These are phyloP conservation scores for Urocitellus parryii DNA, from an alignment of 2,113 vertebrate genomes.

Conservation along the genomic window DNA sequence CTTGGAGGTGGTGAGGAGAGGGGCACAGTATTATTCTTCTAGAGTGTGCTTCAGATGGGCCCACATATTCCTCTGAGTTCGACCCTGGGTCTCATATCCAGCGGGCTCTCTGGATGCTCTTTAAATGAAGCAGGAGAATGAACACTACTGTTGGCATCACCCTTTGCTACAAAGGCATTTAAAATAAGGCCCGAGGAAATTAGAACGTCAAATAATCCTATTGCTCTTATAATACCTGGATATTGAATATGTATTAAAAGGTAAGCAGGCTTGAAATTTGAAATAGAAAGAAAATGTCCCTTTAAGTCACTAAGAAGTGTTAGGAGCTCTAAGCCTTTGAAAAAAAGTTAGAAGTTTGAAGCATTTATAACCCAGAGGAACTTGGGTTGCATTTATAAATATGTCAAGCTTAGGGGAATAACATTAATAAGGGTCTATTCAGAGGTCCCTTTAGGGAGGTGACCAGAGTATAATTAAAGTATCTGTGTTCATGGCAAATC, in stretches of 20 bases:
- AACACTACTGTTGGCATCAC: neutral
- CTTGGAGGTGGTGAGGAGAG: neutral
- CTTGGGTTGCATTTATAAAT: conserved; percentile 53
- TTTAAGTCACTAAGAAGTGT: conserved; percentile 62
- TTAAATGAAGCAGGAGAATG: neutral
- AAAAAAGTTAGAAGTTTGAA: conserved; percentile 54
- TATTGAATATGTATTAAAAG: conserved; percentile 70
- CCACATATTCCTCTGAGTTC: neutral
- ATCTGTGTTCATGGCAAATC: conserved; percentile 49
- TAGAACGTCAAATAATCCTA: conserved; percentile 61
- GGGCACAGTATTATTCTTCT: neutral
- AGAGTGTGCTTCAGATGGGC: neutral
- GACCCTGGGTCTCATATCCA: neutral
- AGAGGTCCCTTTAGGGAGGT: conserved; percentile 49
- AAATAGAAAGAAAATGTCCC: conserved; percentile 64
- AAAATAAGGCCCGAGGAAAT: conserved; percentile 57
- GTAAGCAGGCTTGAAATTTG: conserved; percentile 70
- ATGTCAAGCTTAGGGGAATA: conserved; percentile 35
- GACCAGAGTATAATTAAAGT: conserved; percentile 69
- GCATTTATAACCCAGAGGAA: conserved; percentile 67
- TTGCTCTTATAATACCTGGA: conserved; percentile 63
- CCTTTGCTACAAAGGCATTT: conserved; percentile 40
- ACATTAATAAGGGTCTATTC: conserved; percentile 21
- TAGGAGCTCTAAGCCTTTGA: conserved; percentile 43
- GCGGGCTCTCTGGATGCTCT: neutral